Evolutionary conservation across 2,113 vertebrate species (phyloP).

Genomic region (Myotis yumanensis): DNA sequence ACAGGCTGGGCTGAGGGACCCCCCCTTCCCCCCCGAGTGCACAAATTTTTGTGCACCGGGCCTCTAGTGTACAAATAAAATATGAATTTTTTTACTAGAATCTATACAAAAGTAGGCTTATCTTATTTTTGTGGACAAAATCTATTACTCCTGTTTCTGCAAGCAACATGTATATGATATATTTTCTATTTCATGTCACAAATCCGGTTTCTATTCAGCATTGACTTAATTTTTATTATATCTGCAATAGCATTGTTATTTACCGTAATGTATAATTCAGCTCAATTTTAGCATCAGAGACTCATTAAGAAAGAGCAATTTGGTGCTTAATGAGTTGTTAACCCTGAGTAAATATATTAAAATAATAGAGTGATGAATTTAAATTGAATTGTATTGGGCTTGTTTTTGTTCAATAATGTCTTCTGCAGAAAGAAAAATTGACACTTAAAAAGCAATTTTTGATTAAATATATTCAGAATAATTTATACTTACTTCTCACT

Average conservation of each 20-base stretch:
- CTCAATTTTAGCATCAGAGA: conserved; percentile 79
- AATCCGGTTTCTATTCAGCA: conserved; percentile 61
- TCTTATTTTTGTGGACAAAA: not conserved
- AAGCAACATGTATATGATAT: not conserved
- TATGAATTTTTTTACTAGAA: not conserved
- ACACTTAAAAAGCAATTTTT: conserved; percentile 82
- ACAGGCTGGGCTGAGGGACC: too few relatives aligned
- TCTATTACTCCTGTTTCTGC: not conserved
- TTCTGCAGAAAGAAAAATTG: conserved; percentile 76
- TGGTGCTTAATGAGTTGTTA: conserved; percentile 86
- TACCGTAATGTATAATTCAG: conserved; percentile 81
- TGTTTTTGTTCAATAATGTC: conserved; percentile 74
- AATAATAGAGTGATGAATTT: conserved; percentile 85
- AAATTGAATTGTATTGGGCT: conserved; percentile 76
- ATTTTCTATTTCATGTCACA: conserved; percentile 51
- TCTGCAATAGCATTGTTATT: conserved; percentile 72
- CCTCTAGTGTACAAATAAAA: not conserved
- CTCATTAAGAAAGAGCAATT: conserved; percentile 85
- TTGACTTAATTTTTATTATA: conserved; percentile 81
- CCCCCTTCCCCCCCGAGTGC: too few relatives aligned
- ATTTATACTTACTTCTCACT: conserved; percentile 72
- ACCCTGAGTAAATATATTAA: conserved; percentile 86
- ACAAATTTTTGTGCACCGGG: too few relatives aligned
- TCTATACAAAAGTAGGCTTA: not conserved
- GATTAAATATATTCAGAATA: conserved; percentile 76